Conservation (phyloP, 2,113 vertebrate genomes). For the Microtus oregoni region DNA sequence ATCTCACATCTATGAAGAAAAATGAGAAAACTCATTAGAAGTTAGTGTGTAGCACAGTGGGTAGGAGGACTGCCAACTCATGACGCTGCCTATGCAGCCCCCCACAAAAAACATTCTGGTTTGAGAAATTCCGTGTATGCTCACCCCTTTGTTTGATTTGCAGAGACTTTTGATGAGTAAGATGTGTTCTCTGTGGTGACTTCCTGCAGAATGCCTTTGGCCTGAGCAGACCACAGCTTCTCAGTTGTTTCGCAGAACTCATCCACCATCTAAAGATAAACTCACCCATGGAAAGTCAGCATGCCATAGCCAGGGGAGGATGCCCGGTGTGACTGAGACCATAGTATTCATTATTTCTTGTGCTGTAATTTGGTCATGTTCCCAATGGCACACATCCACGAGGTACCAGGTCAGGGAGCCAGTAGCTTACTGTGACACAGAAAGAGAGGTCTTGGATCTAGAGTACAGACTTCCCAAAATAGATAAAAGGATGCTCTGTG, state of each 20-base stretch:
- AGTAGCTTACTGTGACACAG: not conserved
- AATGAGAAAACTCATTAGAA: conserved; percentile 30
- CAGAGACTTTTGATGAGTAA: not conserved
- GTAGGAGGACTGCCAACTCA: not conserved
- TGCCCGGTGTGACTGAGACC: fast-evolving
- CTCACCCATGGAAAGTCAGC: not conserved
- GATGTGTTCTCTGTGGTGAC: not conserved
- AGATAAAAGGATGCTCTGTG: not conserved
- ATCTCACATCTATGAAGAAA: not conserved
- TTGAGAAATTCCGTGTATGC: not conserved
- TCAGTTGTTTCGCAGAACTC: not conserved
- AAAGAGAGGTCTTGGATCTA: not conserved
- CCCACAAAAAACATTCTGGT: not conserved
- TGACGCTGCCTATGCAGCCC: not conserved
- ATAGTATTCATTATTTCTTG: not conserved
- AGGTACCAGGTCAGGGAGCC: not conserved
- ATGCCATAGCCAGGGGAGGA: not conserved
- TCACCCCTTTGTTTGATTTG: not conserved
- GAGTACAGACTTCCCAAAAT: not conserved
- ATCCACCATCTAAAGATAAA: not conserved
- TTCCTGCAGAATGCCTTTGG: not conserved
- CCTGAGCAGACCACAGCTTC: not conserved
- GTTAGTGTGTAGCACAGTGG: not conserved
- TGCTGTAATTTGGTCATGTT: not conserved
- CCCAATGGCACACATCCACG: fast-evolving